Conservation (phyloP, 2,797 vertebrate genomes). For the Catharus ustulatus region DNA sequence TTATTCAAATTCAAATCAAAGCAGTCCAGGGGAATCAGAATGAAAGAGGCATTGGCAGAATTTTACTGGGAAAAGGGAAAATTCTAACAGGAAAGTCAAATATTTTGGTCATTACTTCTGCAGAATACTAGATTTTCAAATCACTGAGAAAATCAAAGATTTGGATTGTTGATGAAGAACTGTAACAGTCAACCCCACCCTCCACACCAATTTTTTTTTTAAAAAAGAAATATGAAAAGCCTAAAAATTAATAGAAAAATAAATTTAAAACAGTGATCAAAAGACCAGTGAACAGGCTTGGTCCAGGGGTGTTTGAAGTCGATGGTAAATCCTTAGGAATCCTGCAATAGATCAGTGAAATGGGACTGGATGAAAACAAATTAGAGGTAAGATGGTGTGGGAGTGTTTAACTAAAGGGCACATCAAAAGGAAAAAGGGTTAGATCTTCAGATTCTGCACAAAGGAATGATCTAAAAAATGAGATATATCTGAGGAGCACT, state of each 20-base stretch:
- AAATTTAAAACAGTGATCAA: not conserved
- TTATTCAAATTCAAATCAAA: not conserved
- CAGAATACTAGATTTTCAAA: not conserved
- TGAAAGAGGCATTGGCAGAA: not conserved
- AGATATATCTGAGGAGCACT: not conserved
- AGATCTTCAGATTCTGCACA: not conserved
- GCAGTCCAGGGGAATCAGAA: not conserved
- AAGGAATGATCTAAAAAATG: not conserved
- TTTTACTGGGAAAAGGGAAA: not conserved
- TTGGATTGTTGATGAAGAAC: not conserved
- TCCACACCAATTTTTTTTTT: not conserved
- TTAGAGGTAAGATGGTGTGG: not conserved
- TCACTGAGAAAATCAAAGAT: not conserved
- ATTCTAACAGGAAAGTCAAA: not conserved
- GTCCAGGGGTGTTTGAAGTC: not conserved
- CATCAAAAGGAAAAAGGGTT: not conserved
- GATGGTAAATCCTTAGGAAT: not conserved
- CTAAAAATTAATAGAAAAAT: not conserved
- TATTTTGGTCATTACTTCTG: not conserved
- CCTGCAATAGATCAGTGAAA: not conserved
- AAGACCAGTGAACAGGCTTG: not conserved
- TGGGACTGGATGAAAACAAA: not conserved
- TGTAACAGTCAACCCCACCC: not conserved
- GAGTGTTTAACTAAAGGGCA: not conserved
- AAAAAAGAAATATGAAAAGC: not conserved